phyloP scores from a whole-genome alignment of 2,797 vertebrate genomes.

The Adrianichthys oophorus region DNA sequence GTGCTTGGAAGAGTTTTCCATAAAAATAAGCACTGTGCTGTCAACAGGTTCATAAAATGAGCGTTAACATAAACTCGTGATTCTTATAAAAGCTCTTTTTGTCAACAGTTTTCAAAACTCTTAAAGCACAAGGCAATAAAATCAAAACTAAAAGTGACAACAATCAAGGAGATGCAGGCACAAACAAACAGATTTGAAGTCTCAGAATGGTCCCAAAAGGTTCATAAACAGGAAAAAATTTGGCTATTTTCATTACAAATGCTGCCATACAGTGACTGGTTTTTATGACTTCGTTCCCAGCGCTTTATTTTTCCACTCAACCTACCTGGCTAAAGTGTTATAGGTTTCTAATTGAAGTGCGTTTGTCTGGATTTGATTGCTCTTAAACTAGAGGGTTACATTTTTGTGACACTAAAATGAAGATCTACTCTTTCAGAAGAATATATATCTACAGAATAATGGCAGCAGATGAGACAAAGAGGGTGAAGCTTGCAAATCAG shows the following conservation, averaged over 20 bases:
- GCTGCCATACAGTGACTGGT: conserved; percentile 8
- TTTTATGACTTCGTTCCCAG: conserved; percentile 9
- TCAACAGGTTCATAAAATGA: conserved; percentile 62
- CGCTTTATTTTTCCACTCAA: conserved; percentile 19
- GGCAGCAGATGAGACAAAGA: conserved; percentile 47
- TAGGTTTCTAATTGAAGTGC: conserved; percentile 23
- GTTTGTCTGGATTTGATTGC: conserved; percentile 7
- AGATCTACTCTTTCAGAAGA: conserved; percentile 22
- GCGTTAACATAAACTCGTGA: conserved; percentile 57
- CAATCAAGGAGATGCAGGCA: conserved; percentile 33
- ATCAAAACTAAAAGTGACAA: conserved; percentile 23
- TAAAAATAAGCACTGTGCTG: conserved; percentile 75
- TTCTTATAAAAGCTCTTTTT: conserved; percentile 55
- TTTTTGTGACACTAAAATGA: conserved; percentile 1
- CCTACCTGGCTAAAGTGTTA: conserved; percentile 3
- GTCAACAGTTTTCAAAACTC: conserved; percentile 24
- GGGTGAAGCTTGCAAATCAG: conserved; percentile 52
- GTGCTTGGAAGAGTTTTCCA: conserved; percentile 66
- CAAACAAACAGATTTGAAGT: conserved; percentile 29
- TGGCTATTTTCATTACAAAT: conserved; percentile 13
- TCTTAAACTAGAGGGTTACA: conserved; percentile 1
- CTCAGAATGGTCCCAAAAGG: conserved; percentile 24
- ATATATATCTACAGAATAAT: conserved; percentile 45
- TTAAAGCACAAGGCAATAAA: conserved; percentile 22
- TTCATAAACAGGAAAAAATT: conserved; percentile 7